Base-by-base conservation (phyloP, 2,888 invertebrate genomes). In the Bedellia somnulentella region DNA sequence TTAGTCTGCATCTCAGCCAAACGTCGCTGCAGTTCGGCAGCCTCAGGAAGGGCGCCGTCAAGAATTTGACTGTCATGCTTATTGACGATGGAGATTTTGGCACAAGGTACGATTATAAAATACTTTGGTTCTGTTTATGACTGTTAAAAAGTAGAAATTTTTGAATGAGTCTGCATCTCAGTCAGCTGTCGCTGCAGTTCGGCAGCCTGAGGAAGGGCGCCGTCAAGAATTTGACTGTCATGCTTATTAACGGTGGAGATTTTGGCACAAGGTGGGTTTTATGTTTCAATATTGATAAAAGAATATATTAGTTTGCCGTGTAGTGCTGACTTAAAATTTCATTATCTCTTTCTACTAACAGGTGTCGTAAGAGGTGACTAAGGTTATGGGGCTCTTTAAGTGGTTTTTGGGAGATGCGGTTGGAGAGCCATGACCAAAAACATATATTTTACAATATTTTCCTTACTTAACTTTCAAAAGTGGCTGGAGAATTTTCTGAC, bases 231-330 rank as follows among this genome's bases (percentile, higher is more conserved):
- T 44, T 73, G 5, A 71, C 70, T 46, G 61, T 75, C 9, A 66
- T 73, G 71, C 47, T 75, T 15, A 39, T 52, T 15, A 75, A 75
- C 38, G 60, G 63, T 35, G 73, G 75, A 16, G 67, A 73, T 37
- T 68, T 64, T 40, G 62, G 62, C 15, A 48, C 75, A n/a, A 63
- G 60, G 75, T 71, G 42, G 36, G 15, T 13, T 4, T 8, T 6
- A 13, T 12, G 14, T 6, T 4, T 26, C 4, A 13, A 26, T 13
- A 13, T 13, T 5, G 12, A 13, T 14, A 5, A 4, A 18, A 18
- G 5, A 9, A 9, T 6, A 18, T 18, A n/a, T n/a, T n/a, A n/a
- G n/a, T n/a, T n/a, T n/a, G n/a, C n/a, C n/a, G n/a, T n/a, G n/a
- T n/a, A n/a, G n/a, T n/a, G n/a, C n/a, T n/a, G n/a, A n/a, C n/a